phyloP scores from a whole-genome alignment of 2,888 invertebrate genomes.

The Hemithea aestivaria region DNA sequence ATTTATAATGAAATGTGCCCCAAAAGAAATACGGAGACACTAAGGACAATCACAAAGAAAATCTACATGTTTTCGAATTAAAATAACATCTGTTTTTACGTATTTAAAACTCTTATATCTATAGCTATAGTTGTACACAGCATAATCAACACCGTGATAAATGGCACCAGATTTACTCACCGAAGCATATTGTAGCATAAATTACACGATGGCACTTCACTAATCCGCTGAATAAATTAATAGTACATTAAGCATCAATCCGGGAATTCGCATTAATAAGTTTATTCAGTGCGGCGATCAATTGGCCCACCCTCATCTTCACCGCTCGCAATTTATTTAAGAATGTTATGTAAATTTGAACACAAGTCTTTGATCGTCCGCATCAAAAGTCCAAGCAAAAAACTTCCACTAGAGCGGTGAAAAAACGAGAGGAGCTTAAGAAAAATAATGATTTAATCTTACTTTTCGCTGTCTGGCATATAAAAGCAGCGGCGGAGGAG shows the following conservation, averaged over 20 bases:
- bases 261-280: slow-evolving; percentile 66
- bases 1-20: too few species aligned
- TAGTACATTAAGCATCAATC: slow-evolving; percentile 67
- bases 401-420: slow-evolving; percentile 66
- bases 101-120: too few species aligned
- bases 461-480: slow-evolving; percentile 77
- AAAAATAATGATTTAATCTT: slow-evolving; percentile 81
- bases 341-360: slow-evolving; percentile 79
- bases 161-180: slow-evolving; percentile 6
- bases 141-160: background rate
- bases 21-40: too few species aligned
- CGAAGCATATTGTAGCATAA: slow-evolving; percentile 26
- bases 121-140: too few species aligned
- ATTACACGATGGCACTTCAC: slow-evolving; percentile 53
- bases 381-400: slow-evolving; percentile 77
- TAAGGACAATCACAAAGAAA: too few species aligned
- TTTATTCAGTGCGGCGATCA: slow-evolving; percentile 51
- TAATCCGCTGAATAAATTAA: slow-evolving; percentile 68
- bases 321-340: slow-evolving; percentile 72
- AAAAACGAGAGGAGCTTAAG: slow-evolving; percentile 76
- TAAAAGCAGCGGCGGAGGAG: slow-evolving; percentile 60
- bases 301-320: slow-evolving; percentile 49
- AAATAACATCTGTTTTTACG: too few species aligned
- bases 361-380: slow-evolving; percentile 79
- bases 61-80: too few species aligned